Base-by-base conservation (phyloP, 2,888 invertebrate genomes). In the Rutpela maculata region DNA sequence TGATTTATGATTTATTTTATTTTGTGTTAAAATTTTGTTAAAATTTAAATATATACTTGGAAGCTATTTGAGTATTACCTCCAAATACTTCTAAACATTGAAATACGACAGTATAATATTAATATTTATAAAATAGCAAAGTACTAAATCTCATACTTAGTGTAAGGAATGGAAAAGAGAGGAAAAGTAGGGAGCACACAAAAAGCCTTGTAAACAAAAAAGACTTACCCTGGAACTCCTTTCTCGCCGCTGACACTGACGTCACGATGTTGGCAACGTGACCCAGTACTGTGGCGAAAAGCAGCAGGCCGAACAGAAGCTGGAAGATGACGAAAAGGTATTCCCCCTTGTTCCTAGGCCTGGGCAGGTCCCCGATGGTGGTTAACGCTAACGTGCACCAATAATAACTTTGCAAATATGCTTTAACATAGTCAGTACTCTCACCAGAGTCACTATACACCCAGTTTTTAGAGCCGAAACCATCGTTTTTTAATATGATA, bases 201-300 rank as follows among this genome's bases (percentile, higher is more conserved):
- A 17, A 17, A 57, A 56, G 50, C 55, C 6, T 9, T 10, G n/a
- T 22, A 22, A 18, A 6, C 11, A 15, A 7, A 35, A 26, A 1
- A 10, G 22, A 91, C 92, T 92, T 91, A 98, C 99, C 98, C 94
- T 99, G 99, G 91, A 99, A 99, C 90, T 99, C 99, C 91, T 99
- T 99, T 86, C 98, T 93, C 75, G 98, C 98, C 12, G 98, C 97
- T 90, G 98, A 98, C 88, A 99, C 98, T 76, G 98, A 98, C 79
- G 98, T 98, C 86, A 99, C 99, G 89, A 99, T 99, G 91, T 98
- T 99, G 84, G 98, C 98, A 84, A 99, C 98, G 91, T 99, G 98
- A 15, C 99, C 99, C 84, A 99, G 92, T 79, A 99, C 98, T 15
- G 98, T 97, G 79, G 99, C 98, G 90, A 99, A 99, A 83, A 99